Evolutionary conservation across 2,888 invertebrate genomes (phyloP), one percentile per base, ranked within the genome.

Genomic region (Malthinus seriepunctatus): DNA sequence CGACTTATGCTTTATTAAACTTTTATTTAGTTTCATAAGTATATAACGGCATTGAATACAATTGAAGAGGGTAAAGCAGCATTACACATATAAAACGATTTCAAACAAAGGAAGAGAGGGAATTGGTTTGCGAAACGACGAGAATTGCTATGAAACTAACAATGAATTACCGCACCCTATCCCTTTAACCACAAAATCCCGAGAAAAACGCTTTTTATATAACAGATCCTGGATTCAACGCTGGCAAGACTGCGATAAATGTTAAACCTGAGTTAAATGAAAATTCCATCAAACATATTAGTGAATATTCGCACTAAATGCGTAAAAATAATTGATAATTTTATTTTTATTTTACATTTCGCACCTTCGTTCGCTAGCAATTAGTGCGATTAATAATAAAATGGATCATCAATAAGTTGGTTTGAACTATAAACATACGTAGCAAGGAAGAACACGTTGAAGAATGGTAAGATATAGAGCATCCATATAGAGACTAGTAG

Each of bases 81-180:
- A 51, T 51, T 51, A 51, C 42, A 51, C 42, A 42, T 42, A 51
- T 51, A 51, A 51, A 51, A 51, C 51, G 51, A 51, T 51, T 51
- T 51, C 33, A 44, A 42, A 51, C 51, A 51, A 51, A 50, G 39
- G 39, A 44, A 44, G 33, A 44, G 34, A 34, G 44, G 42, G 44
- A 51, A 34, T 42, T 51, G 51, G 52, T 53, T 46, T 46, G 52
- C 52, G 46, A 53, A 54, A 48, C 54, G 48, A 54, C 42, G 45
- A 52, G 39, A 47, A 54, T 48, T 48, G 54, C 47, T 48, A 48
- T 48, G 48, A 54, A 54, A 54, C 48, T 54, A 54, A 54, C 54
- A 54, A 48, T 54, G 54, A 54, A 54, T 54, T 54, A 54, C 54
- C 47, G 48, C 48, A 39, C 54, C 48, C 42, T 54, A 52, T 46